These are phyloP conservation scores for Intellagama lesueurii DNA, from an alignment of 2,797 vertebrate genomes.

Conservation along the genomic window DNA sequence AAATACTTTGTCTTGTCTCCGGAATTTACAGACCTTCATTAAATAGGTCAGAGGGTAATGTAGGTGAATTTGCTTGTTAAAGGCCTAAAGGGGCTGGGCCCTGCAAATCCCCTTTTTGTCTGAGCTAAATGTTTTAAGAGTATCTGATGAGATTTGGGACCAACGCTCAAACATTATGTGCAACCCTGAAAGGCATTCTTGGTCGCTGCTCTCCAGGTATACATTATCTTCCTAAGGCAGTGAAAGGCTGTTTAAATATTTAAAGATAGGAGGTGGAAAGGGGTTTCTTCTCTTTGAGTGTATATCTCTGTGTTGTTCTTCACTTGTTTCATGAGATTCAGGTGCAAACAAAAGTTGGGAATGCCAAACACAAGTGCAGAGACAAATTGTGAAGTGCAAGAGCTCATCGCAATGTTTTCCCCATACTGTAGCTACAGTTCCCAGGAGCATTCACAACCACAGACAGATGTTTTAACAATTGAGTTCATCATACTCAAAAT, in stretches of 20 bases:
- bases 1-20: not conserved
- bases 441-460: not conserved
- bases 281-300: not conserved
- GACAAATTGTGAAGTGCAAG: not conserved
- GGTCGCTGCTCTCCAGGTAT: not conserved
- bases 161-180: not conserved
- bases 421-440: not conserved
- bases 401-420: not conserved
- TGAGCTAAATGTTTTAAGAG: not conserved
- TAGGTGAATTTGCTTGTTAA: not conserved
- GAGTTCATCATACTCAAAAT: not conserved
- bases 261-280: not conserved
- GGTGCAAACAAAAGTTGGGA: not conserved
- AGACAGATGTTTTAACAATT: not conserved
- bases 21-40: constrained; percentile 15
- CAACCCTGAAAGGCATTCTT: not conserved
- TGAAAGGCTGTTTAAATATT: constrained; percentile 3
- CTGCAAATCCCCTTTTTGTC: not conserved
- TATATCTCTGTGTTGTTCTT: not conserved
- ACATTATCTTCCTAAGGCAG: not conserved
- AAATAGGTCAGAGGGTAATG: not conserved
- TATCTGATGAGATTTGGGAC: constrained; percentile 5
- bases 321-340: not conserved
- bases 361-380: no score
- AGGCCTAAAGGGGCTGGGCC: not conserved